Percentiles rank a stretch among this genome's conserved stretches.
These are phyloP conservation scores for Melanotaenia maccullochi DNA, from an alignment of 2,797 vertebrate genomes.

Conservation along the genomic window DNA sequence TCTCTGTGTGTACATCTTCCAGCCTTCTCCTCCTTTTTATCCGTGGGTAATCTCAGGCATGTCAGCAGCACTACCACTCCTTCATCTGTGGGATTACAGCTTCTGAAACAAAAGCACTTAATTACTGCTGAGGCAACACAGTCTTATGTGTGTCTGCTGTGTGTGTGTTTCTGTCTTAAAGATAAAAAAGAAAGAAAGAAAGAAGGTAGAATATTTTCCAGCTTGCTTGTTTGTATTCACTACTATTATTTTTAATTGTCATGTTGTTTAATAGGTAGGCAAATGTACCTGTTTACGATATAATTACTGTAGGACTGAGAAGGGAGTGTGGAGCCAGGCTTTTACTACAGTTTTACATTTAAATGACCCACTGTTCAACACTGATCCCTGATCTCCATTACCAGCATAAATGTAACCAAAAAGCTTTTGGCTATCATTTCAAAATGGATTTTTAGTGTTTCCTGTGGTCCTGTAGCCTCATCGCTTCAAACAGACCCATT, in stretches of 20 bases:
- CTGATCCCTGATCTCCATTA: conserved; percentile 64
- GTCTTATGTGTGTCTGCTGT: conserved; percentile 31
- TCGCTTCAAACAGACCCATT: conserved; percentile 68
- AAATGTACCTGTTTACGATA: conserved; percentile 16
- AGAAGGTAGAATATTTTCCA: conserved; percentile 4
- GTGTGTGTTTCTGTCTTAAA: conserved; percentile 1
- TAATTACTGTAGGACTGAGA: conserved; percentile 18
- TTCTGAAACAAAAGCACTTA: conserved; percentile 74
- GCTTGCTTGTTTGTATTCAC: conserved; percentile 19
- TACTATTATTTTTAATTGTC: conserved; percentile 35
- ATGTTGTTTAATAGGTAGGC: conserved; percentile 1
- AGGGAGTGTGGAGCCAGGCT: background rate
- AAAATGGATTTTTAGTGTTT: conserved; percentile 71
- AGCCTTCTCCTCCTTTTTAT: conserved; percentile 35
- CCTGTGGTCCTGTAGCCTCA: conserved; percentile 47
- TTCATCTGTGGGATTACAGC: conserved; percentile 76
- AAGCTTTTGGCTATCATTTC: conserved; percentile 62
- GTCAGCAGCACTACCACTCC: conserved; percentile 64
- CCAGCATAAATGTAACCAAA: conserved; percentile 61
- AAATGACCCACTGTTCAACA: conserved; percentile 32
- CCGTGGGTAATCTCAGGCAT: conserved; percentile 67
- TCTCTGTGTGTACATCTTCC: conserved; percentile 6
- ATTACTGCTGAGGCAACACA: conserved; percentile 72
- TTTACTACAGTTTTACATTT: conserved; percentile 25
- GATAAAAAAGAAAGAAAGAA: background rate